These are phyloP conservation scores for Smithornis capensis DNA, from an alignment of 2,113 vertebrate genomes.

Conservation along the genomic window DNA sequence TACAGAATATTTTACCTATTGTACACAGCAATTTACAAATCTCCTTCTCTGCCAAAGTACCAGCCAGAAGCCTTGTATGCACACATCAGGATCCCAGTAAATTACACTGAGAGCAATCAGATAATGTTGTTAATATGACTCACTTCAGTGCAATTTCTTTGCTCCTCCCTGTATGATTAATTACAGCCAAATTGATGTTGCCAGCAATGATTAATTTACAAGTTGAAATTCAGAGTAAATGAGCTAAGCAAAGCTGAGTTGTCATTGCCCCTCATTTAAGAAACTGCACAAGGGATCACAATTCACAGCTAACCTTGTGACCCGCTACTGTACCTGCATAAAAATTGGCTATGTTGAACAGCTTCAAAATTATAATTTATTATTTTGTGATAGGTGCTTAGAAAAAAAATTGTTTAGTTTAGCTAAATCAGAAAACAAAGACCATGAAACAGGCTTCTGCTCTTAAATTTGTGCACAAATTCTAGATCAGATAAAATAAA, in stretches of 20 bases:
- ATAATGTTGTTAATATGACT: conserved; percentile 70
- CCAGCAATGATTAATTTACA: conserved; percentile 80
- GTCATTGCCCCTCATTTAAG: conserved; percentile 66
- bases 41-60: conserved; percentile 16
- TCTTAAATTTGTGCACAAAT: not conserved
- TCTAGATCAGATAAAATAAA: not conserved
- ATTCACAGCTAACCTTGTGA: conserved; percentile 9
- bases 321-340: conserved; percentile 13
- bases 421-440: not conserved
- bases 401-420: not conserved
- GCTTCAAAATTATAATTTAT: conserved; percentile 17
- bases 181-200: conserved; percentile 78
- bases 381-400: not conserved
- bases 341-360: conserved; percentile 14
- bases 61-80: conserved; percentile 41
- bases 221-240: conserved; percentile 74
- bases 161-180: conserved; percentile 78
- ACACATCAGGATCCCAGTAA: conserved; percentile 67
- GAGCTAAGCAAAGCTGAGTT: conserved; percentile 74
- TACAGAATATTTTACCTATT: not conserved
- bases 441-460: not conserved
- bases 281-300: conserved; percentile 54
- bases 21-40: not conserved
- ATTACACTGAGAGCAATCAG: conserved; percentile 72
- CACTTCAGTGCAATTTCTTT: conserved; percentile 68